Evolutionary conservation across 1,140 invertebrate genomes (phyloP).

Genomic region (Telenomus remus): DNA sequence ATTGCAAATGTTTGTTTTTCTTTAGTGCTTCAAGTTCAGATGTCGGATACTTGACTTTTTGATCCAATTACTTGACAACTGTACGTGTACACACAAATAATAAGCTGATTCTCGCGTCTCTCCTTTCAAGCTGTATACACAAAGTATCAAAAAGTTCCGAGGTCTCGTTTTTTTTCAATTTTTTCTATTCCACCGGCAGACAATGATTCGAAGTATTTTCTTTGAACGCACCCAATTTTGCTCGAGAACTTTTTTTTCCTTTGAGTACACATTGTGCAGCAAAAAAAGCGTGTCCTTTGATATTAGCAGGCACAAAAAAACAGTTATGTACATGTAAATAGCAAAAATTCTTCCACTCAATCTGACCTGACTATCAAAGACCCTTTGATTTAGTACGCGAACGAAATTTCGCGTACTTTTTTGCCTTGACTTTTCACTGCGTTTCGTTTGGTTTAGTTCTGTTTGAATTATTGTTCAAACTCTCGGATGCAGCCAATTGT

Average conservation of each 20-base stretch:
- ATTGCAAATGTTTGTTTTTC: too few relatives aligned
- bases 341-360: conserved; percentile 29
- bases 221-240: not conserved
- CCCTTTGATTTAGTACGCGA: conserved; percentile 10
- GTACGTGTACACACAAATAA: not conserved
- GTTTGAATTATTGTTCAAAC: conserved; percentile 8
- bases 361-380: conserved; percentile 27
- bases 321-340: conserved; percentile 23
- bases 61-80: not conserved
- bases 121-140: not conserved
- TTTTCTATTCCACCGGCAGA: not conserved
- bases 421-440: not conserved
- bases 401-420: not conserved
- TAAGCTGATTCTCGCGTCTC: too few relatives aligned
- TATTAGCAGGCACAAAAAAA: conserved; percentile 11
- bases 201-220: conserved; percentile 13
- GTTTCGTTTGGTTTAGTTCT: conserved; percentile 1
- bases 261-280: too few relatives aligned
- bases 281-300: not conserved
- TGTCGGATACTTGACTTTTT: too few relatives aligned
- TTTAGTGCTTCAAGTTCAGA: too few relatives aligned
- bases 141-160: not conserved
- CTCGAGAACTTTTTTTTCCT: conserved; percentile 16
- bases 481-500: conserved; percentile 7
- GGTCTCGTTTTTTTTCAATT: not conserved